Evolutionary conservation across 2,888 invertebrate species (phyloP).

Genomic region (Erebia ligea): DNA sequence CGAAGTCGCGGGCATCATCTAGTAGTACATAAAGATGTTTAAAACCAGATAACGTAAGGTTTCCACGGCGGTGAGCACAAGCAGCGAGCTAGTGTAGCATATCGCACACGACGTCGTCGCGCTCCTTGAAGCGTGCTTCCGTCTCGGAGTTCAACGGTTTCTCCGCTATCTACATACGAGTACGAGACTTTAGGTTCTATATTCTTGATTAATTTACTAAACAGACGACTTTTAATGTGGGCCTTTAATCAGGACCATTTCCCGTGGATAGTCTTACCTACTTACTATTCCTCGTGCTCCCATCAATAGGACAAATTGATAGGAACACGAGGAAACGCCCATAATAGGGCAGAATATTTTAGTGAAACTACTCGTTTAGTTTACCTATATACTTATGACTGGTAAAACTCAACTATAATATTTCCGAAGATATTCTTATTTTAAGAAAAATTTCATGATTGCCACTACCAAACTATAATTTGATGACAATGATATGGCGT

Average conservation of each 20-base stretch:
- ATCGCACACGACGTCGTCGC: slow-evolving; percentile 58
- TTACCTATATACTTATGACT: no score
- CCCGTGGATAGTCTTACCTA: not conserved
- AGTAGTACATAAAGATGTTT: not conserved
- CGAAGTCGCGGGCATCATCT: no score
- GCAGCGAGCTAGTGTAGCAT: slow-evolving; percentile 50
- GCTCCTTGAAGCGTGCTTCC: slow-evolving; percentile 66
- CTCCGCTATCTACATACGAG: slow-evolving; percentile 11
- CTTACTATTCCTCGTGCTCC: no score
- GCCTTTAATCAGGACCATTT: not conserved
- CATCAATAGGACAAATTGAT: no score
- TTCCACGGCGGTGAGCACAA: slow-evolving; percentile 21
- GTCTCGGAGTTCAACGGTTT: slow-evolving; percentile 44
- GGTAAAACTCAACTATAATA: no score
- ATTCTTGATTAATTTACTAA: not conserved
- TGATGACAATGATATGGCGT: no score
- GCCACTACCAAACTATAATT: no score
- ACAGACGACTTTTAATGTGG: not conserved
- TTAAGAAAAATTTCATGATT: no score
- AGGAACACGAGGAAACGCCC: no score
- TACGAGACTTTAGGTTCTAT: not conserved
- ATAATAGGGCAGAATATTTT: no score
- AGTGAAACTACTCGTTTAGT: no score
- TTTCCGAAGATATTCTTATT: no score
- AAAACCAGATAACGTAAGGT: slow-evolving; percentile 27